Evolutionary conservation across 2,113 vertebrate species (phyloP).

Genomic region (Corythornis madagascariensis): DNA sequence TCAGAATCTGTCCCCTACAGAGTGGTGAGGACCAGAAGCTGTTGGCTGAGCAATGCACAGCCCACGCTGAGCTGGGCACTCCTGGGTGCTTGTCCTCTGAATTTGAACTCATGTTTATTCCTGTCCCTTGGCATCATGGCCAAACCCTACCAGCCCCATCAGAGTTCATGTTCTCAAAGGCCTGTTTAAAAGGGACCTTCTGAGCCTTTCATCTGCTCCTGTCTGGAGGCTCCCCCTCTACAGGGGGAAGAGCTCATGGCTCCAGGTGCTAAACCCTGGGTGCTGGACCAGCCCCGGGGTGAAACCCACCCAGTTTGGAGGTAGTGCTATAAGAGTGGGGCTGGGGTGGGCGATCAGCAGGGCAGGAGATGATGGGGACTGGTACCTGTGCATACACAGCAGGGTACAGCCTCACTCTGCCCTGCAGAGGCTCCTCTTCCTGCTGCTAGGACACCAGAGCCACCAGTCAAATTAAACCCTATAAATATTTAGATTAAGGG

Average conservation of each 20-base stretch:
- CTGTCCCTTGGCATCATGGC: background rate
- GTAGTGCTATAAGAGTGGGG: background rate
- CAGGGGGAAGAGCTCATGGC: background rate
- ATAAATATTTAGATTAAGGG: conserved; percentile 14
- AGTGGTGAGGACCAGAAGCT: fast-evolving
- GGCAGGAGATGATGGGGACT: background rate
- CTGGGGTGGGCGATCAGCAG: no score
- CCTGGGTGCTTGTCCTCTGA: background rate
- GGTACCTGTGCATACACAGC: fast-evolving
- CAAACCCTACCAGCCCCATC: background rate
- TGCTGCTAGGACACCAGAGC: background rate
- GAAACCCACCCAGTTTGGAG: fast-evolving
- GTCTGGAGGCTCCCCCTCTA: background rate
- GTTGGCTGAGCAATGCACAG: background rate
- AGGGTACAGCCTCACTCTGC: background rate
- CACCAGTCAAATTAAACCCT: background rate
- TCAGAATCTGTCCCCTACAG: background rate
- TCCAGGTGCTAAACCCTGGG: background rate
- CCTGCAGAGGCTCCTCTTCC: background rate
- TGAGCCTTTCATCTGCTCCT: background rate
- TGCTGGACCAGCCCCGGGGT: background rate
- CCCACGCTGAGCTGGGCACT: background rate
- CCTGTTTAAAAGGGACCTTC: background rate
- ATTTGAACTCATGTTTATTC: background rate
- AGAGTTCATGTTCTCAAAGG: fast-evolving